phyloP scores from a whole-genome alignment of 2,797 vertebrate genomes.

The Furcifer pardalis region DNA sequence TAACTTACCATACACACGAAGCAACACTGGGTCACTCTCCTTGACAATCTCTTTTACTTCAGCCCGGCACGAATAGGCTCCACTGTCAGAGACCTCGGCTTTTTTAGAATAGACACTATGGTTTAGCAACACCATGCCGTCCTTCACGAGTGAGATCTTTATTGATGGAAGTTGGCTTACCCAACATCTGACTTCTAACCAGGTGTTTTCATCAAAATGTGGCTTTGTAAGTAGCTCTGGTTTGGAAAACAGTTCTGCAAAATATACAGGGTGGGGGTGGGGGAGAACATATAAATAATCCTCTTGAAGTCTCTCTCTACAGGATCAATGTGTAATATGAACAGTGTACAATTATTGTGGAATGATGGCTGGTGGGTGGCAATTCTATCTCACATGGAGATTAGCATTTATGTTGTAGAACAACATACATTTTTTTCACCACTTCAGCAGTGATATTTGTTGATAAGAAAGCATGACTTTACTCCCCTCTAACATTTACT shows the following conservation, averaged over 20 bases:
- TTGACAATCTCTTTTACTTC: slow-evolving; percentile 74
- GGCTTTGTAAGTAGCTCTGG: slow-evolving; percentile 63
- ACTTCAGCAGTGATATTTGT: neutral
- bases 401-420: neutral
- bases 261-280: slow-evolving; percentile 2
- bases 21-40: slow-evolving; percentile 61
- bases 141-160: slow-evolving; percentile 67
- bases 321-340: neutral
- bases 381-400: neutral
- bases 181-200: slow-evolving; percentile 64
- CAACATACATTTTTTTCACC: neutral
- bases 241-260: slow-evolving; percentile 78
- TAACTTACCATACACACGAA: slow-evolving; percentile 78
- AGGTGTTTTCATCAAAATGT: slow-evolving; percentile 67
- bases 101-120: slow-evolving; percentile 46
- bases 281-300: neutral
- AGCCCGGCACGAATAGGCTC: slow-evolving; percentile 71
- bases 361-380: no score
- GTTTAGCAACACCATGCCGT: slow-evolving; percentile 27
- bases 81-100: slow-evolving; percentile 64
- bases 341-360: neutral
- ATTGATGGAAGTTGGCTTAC: slow-evolving; percentile 38
- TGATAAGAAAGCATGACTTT: neutral
- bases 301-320: neutral
- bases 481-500: neutral